These are phyloP conservation scores for Diplogasteroides magnus DNA, from an alignment of 1,140 invertebrate genomes.

Conservation along the genomic window DNA sequence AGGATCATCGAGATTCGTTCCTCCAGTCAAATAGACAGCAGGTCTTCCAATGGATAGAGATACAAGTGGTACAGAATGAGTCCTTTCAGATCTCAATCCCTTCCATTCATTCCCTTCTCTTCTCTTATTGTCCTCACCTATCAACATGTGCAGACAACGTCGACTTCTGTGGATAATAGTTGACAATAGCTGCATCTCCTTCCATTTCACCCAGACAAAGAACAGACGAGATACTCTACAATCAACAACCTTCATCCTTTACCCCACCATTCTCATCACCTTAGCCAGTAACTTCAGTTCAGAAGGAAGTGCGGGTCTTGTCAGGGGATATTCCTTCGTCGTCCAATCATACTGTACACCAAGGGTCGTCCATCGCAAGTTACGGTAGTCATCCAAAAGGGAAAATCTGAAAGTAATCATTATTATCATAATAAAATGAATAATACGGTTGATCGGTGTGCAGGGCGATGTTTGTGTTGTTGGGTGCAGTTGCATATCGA, in stretches of 20 bases:
- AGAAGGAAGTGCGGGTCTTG: constrained; percentile 31
- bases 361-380: constrained; percentile 58
- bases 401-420: background rate
- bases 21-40: constrained; percentile 49
- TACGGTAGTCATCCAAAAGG: constrained; percentile 24
- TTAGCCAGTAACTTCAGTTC: constrained; percentile 38
- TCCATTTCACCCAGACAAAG: constrained; percentile 35
- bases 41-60: constrained; percentile 50
- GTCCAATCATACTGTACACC: constrained; percentile 62
- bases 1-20: constrained; percentile 41
- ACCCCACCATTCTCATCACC: background rate
- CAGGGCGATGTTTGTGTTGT: constrained; percentile 10
- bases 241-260: background rate
- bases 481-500: background rate
- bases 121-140: constrained; percentile 25
- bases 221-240: constrained; percentile 20
- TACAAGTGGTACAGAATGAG: constrained; percentile 37
- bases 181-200: constrained; percentile 48
- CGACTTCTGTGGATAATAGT: constrained; percentile 48
- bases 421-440: constrained; percentile 12
- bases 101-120: background rate
- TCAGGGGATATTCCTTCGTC: constrained; percentile 55
- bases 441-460: constrained; percentile 1
- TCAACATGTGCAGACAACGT: constrained; percentile 48
- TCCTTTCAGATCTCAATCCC: constrained; percentile 40